Evolutionary conservation across 2,888 invertebrate genomes (phyloP).

Genomic region (Lasioglossum morio): DNA sequence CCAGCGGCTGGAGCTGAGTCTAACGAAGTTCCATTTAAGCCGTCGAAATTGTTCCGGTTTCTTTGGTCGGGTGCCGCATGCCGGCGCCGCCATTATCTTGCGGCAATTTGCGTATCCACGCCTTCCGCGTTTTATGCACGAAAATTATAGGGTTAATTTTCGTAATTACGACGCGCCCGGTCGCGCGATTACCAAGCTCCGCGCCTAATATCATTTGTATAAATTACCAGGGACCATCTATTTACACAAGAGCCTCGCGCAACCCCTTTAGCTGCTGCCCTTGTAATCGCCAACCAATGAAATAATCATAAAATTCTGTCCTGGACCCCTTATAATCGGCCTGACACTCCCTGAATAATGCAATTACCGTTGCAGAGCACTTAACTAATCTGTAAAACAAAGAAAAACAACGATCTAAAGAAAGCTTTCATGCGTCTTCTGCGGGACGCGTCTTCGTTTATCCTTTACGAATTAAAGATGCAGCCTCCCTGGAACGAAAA

Average conservation of each 20-base stretch:
- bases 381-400: background rate
- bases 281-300: background rate
- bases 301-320: background rate
- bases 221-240: background rate
- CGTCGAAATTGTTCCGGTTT: constrained; percentile 26
- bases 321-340: background rate
- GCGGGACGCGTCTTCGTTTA: background rate
- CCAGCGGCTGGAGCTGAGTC: background rate
- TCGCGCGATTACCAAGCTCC: constrained; percentile 11
- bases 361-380: background rate
- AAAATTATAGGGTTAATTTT: constrained; percentile 30
- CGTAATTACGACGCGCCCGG: constrained; percentile 10
- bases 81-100: constrained; percentile 43
- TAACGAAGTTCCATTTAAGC: constrained; percentile 22
- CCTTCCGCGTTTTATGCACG: constrained; percentile 19
- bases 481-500: background rate
- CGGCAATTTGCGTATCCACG: constrained; percentile 36
- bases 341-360: background rate
- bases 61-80: constrained; percentile 27
- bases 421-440: background rate
- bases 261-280: background rate
- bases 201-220: constrained; percentile 19
- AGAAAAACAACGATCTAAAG: background rate
- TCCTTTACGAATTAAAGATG: background rate
- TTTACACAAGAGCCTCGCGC: background rate